These are phyloP conservation scores for Lomographa bimaculata DNA, from an alignment of 2,888 invertebrate species.

Conservation along the genomic window DNA sequence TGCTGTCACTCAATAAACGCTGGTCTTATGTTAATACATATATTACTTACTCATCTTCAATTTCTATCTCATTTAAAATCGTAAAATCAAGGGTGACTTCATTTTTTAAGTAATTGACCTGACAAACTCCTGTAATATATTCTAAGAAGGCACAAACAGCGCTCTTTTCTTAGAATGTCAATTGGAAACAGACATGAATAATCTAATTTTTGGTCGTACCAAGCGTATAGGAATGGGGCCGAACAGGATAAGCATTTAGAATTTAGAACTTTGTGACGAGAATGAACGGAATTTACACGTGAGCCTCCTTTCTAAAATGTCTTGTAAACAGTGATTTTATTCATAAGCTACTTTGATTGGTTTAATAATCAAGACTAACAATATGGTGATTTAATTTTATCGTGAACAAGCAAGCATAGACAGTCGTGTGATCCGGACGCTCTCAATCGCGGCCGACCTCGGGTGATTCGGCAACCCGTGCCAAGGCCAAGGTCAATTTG, in stretches of 20 bases:
- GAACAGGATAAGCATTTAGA: constrained; percentile 11
- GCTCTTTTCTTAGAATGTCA: constrained; percentile 18
- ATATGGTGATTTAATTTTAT: constrained; percentile 15
- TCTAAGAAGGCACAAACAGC: constrained; percentile 14
- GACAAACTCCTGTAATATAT: constrained; percentile 2
- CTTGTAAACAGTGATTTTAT: no score
- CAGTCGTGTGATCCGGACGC: constrained; percentile 78
- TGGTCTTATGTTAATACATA: no score
- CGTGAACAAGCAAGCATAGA: constrained; percentile 36
- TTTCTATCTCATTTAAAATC: no score
- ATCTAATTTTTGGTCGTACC: constrained; percentile 3
- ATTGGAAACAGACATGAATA: constrained; percentile 19
- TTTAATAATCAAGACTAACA: no score
- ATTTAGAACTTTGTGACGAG: no score
- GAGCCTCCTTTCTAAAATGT: no score
- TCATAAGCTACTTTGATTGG: no score
- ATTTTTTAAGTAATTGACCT: constrained; percentile 5
- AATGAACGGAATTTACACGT: no score
- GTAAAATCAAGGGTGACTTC: constrained; percentile 2
- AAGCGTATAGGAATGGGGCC: constrained; percentile 3
- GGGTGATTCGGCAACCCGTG: constrained; percentile 75
- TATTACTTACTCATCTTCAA: no score
- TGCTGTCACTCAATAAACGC: no score
- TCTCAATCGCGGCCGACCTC: constrained; percentile 74
- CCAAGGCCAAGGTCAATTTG: constrained; percentile 78